Percentiles rank a stretch among this genome's conserved stretches.
These are phyloP conservation scores for Sericinus montela DNA, from an alignment of 2,888 invertebrate species.

Conservation along the genomic window DNA sequence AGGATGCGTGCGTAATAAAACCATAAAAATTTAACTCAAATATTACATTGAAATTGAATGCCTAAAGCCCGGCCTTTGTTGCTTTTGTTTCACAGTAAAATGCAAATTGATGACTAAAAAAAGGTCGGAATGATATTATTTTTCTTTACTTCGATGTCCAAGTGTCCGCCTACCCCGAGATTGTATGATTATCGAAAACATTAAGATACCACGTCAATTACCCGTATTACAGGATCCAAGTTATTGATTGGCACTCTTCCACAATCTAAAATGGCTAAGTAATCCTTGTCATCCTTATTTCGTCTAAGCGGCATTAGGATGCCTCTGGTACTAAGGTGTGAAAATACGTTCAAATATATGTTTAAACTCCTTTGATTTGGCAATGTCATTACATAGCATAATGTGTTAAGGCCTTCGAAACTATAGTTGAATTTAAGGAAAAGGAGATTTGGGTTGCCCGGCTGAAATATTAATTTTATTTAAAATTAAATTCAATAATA, in stretches of 20 bases:
- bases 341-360: conserved; percentile 48
- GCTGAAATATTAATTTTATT: conserved; percentile 37
- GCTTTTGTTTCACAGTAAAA: too few species aligned
- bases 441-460: conserved; percentile 45
- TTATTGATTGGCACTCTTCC: conserved; percentile 71
- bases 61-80: too few species aligned
- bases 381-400: conserved; percentile 61
- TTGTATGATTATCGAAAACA: too few species aligned
- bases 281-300: conserved; percentile 34
- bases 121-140: too few species aligned
- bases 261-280: conserved; percentile 58
- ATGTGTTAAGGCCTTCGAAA: conserved; percentile 44
- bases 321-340: conserved; percentile 46
- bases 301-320: conserved; percentile 55
- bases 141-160: too few species aligned
- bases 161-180: too few species aligned
- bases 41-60: too few species aligned
- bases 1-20: too few species aligned
- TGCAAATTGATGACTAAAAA: too few species aligned
- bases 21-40: too few species aligned
- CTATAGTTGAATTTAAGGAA: conserved; percentile 50
- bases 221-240: conserved; percentile 68
- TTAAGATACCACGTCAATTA: too few species aligned
- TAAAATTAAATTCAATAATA: too few species aligned
- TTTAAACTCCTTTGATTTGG: conserved; percentile 54